Base-by-base conservation (phyloP, 1,140 invertebrate genomes). In the Listronotus oregonensis region DNA sequence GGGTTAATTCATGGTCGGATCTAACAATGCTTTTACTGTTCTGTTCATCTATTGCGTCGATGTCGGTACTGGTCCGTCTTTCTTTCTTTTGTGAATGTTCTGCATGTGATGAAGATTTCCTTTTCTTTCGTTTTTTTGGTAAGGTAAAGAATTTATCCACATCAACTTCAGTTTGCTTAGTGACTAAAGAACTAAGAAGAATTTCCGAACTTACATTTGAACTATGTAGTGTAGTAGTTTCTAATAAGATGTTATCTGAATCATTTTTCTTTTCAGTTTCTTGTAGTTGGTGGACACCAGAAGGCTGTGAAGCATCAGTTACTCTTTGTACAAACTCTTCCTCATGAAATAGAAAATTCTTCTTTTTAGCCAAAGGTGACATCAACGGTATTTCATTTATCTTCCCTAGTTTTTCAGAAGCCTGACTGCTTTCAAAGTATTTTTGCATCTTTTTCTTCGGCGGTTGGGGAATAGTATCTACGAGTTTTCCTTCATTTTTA, bases 311-410 rank as follows among this genome's bases (percentile, higher is more conserved):
- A 27, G 18, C n/a, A 7, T 34, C 27, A 10, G 18, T 11, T 6
- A 39, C 39, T 18, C 14, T 55, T 4, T 55, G 31, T 8, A 12
- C 17, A 50, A 50, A 18, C 4, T 47, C 44, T 51, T 55, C 50
- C 15, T 69, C 18, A 8, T 64, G 49, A 59, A 69, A 64, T n/a
- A 40, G 34, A 50, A 66, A 66, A 18, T 27, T 66, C 42, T 66
- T 66, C 50, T 66, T 66, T 27, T 66, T 66, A 11, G 64, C 57
- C 18, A 66, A 50, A 15, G 64, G 64, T 10, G 64, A 66, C 64
- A 66, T 66, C 10, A 39, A 40, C 6, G 64, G 64, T 12, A 54
- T 17, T 31, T 69, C 57, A n/a, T 11, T 42, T 11, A 39, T 3
- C 27, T 58, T 42, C 10, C 34, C 15, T 14, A 12, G 12, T 12